Evolutionary conservation across 2,113 vertebrate species (phyloP).

Genomic region (rat (Rattus norvegicus)): DNA sequence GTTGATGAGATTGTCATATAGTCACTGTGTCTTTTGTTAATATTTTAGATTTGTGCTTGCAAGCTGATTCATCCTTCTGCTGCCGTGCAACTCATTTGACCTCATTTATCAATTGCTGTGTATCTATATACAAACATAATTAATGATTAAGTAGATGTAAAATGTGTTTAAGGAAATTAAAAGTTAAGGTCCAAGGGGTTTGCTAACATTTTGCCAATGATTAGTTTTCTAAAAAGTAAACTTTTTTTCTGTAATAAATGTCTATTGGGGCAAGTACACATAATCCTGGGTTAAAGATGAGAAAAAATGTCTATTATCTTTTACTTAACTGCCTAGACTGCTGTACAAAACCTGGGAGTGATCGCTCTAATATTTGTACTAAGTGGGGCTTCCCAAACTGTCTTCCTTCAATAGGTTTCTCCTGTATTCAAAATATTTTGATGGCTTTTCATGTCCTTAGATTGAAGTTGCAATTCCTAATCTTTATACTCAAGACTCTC

Average conservation of each 20-base stretch:
- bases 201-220: slow-evolving; percentile 33
- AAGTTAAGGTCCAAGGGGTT: slow-evolving; percentile 50
- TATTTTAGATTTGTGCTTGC: slow-evolving; percentile 71
- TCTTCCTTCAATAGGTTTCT: slow-evolving; percentile 12
- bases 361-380: not conserved
- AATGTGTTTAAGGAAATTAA: slow-evolving; percentile 41
- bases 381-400: slow-evolving; percentile 26
- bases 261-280: slow-evolving; percentile 6
- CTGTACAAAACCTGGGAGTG: slow-evolving; percentile 34
- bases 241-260: not conserved
- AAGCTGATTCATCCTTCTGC: slow-evolving; percentile 63
- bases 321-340: slow-evolving; percentile 46
- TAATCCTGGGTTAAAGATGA: slow-evolving; percentile 30
- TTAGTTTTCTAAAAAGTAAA: slow-evolving; percentile 45
- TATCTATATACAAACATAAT: slow-evolving; percentile 59
- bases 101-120: slow-evolving; percentile 50
- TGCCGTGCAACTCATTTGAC: slow-evolving; percentile 63
- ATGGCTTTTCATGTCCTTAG: slow-evolving; percentile 44
- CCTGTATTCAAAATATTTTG: slow-evolving; percentile 56
- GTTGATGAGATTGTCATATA: slow-evolving; percentile 56
- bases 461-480: slow-evolving; percentile 39
- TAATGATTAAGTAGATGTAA: slow-evolving; percentile 70
- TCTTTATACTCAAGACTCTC: slow-evolving; percentile 35
- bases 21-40: slow-evolving; percentile 78
- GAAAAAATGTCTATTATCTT: slow-evolving; percentile 22